These are phyloP conservation scores for Aleiodes sp. DNA, from an alignment of 1,140 invertebrate species.

Conservation along the genomic window DNA sequence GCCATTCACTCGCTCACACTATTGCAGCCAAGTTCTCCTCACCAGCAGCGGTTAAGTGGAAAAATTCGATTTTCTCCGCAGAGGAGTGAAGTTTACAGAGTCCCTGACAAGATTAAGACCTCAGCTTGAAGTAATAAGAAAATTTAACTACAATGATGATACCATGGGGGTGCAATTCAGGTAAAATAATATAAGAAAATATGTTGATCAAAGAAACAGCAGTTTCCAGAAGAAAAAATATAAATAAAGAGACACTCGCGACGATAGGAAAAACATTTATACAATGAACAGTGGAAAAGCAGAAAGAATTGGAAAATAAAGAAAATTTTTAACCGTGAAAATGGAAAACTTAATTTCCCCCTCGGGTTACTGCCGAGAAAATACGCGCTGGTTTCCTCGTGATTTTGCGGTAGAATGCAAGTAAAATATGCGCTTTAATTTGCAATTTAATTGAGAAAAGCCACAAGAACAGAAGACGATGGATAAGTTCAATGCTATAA, in stretches of 20 bases:
- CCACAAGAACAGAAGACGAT: not conserved
- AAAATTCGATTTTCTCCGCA: constrained; percentile 28
- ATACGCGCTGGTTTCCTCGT: constrained; percentile 12
- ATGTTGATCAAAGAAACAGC: not conserved
- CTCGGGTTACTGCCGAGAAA: not conserved
- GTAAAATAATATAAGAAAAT: not conserved
- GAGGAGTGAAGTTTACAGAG: constrained; percentile 25
- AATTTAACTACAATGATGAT: not conserved
- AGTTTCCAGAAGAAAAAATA: not conserved
- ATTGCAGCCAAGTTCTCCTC: not conserved
- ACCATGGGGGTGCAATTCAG: not conserved
- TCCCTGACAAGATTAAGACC: constrained; percentile 29
- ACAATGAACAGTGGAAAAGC: not conserved
- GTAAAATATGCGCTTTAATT: constrained; percentile 38
- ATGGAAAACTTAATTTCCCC: constrained; percentile 33
- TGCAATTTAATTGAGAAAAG: constrained; percentile 36
- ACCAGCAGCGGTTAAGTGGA: constrained; percentile 2
- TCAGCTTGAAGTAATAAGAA: not conserved
- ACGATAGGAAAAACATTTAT: constrained; percentile 16
- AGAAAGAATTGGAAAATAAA: not conserved
- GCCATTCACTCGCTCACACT: not conserved
- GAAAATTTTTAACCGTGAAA: constrained; percentile 23
- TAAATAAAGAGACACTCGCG: no score
- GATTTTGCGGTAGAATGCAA: constrained; percentile 13
- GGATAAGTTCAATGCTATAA: not conserved